phyloP scores from a whole-genome alignment of 1,140 invertebrate genomes.

The Euwallacea similis region DNA sequence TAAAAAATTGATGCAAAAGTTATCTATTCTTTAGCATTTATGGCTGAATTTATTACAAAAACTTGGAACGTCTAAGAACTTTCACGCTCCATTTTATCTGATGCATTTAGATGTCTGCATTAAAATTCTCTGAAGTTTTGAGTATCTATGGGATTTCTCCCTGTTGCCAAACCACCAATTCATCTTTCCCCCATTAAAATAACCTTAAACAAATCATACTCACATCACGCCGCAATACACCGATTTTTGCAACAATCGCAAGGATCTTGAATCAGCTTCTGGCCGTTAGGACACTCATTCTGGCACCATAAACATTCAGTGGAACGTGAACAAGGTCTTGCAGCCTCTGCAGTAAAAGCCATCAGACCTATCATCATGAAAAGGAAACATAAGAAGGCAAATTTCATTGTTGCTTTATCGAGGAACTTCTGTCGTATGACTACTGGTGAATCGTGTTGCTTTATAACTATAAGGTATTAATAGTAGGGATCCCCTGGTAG shows the following conservation, averaged over 20 bases:
- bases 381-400: background rate
- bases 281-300: background rate
- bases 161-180: background rate
- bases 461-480: no score
- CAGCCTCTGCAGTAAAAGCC: background rate
- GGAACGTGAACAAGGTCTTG: background rate
- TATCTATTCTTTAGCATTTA: no score
- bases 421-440: no score
- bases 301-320: background rate
- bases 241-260: background rate
- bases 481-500: no score
- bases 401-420: background rate
- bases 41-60: no score
- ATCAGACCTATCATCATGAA: background rate
- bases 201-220: background rate
- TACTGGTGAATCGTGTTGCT: no score
- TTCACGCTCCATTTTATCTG: background rate
- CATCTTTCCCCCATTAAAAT: background rate
- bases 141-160: background rate
- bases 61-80: no score
- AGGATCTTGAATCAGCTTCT: background rate
- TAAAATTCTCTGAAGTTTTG: background rate
- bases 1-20: no score
- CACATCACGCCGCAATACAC: background rate
- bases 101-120: background rate